Percentiles rank a stretch among this genome's conserved stretches.
Evolutionary conservation across 1,140 invertebrate species (phyloP).

Genomic region (Wiebesia pumilae): DNA sequence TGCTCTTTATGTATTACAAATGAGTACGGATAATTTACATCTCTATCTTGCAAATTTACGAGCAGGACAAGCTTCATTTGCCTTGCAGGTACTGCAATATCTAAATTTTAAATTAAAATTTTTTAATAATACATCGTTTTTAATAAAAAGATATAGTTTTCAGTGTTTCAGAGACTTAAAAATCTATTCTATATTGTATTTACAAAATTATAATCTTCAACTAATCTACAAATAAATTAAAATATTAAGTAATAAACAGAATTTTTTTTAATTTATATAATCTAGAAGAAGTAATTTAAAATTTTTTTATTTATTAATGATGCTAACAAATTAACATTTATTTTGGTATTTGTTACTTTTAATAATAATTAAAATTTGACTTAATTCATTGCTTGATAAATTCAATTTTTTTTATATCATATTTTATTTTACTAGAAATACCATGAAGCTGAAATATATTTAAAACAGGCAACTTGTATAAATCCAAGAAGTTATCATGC

Average conservation of each 20-base stretch:
- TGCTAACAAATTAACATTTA: too few relatives aligned
- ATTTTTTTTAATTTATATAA: too few relatives aligned
- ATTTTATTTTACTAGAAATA: constrained; percentile 4
- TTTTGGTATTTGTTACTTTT: too few relatives aligned
- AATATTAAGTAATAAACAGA: too few relatives aligned
- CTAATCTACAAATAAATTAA: too few relatives aligned
- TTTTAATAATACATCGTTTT: background rate
- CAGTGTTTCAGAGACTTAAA: background rate
- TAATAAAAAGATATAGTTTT: background rate
- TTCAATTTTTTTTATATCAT: background rate
- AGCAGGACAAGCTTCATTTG: background rate
- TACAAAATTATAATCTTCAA: too few relatives aligned
- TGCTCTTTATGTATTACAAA: background rate
- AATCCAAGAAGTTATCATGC: background rate
- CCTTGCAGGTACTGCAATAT: background rate
- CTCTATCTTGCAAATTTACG: background rate
- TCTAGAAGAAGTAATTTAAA: too few relatives aligned
- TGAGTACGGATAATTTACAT: background rate
- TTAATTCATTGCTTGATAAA: too few relatives aligned
- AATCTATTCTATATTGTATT: background rate
- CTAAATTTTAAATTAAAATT: background rate
- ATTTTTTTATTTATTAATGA: too few relatives aligned
- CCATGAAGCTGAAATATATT: background rate
- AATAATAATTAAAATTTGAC: background rate
- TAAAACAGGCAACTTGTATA: background rate